These are phyloP conservation scores for Sterrhoptilus dennistouni DNA, from an alignment of 2,113 vertebrate species.

Conservation along the genomic window DNA sequence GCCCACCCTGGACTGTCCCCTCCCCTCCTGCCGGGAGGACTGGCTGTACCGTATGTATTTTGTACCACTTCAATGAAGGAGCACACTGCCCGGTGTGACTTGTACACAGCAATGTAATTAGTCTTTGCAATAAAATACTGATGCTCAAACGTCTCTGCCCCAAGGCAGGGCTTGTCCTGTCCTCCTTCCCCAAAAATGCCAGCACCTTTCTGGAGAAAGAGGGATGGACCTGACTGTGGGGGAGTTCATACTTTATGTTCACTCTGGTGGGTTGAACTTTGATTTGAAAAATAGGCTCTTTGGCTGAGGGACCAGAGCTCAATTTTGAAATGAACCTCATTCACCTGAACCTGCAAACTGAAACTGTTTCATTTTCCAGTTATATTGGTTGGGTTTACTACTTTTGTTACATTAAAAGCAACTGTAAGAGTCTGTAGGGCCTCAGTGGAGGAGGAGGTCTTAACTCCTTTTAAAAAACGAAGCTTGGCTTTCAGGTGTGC, in stretches of 20 bases:
- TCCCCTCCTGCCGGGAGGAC: neutral
- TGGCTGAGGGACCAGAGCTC: neutral
- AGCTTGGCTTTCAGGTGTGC: neutral
- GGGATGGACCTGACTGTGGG: neutral
- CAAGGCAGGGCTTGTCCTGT: neutral
- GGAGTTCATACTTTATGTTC: accelerated
- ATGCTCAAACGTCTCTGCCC: neutral
- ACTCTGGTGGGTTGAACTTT: neutral
- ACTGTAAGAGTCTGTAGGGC: accelerated
- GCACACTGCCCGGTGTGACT: conserved; percentile 61
- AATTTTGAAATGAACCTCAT: neutral
- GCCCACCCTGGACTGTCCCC: neutral
- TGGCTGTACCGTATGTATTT: conserved; percentile 68
- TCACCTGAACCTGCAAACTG: neutral
- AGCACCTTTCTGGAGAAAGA: neutral
- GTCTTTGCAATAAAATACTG: conserved; percentile 76
- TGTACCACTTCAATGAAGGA: conserved; percentile 73
- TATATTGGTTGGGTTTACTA: neutral
- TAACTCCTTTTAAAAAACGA: neutral
- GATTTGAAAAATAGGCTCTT: neutral
- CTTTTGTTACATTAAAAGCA: neutral
- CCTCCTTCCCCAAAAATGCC: neutral
- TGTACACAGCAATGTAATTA: conserved; percentile 74
- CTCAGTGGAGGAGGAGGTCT: neutral
- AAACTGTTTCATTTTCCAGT: accelerated